Evolutionary conservation across 1,140 invertebrate genomes (phyloP), one percentile per base, ranked within the genome.

Genomic region (Diorhabda elongata): DNA sequence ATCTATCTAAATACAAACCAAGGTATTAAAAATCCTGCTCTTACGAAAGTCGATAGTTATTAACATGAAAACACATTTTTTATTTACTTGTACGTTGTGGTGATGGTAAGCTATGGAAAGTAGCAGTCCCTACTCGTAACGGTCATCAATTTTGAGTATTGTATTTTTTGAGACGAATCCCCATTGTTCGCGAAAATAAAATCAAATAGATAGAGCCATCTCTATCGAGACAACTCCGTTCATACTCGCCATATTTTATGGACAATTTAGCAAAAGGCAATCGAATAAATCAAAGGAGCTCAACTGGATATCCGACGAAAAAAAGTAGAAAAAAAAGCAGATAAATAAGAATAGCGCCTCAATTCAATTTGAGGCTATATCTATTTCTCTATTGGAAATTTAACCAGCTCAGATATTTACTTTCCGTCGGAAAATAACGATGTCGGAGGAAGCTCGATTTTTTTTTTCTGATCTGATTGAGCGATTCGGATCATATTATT

Each of bases 321-420:
- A 52, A 52, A 52, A n/a, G 2, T 6, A n/a, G n/a, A 52, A 52
- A 52, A 52, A n/a, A 52, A n/a, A 6, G 47, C 47, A 52, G 47
- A 52, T 52, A 52, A 52, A 52, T 52, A 52, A 52, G 47, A 52
- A 52, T 52, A 52, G 47, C 47, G 47, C 47, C 47, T 52, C 47
- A n/a, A 52, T 52, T 52, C 47, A 52, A 52, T 52, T 52, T 52
- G 47, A 52, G n/a, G 47, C 47, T n/a, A 52, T 52, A 52, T 52
- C 47, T 52, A 52, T 52, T 52, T 52, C 47, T 52, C 47, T 52
- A 52, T 52, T 52, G 47, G 47, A 52, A 52, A 52, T 52, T 52
- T 52, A 52, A 52, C 47, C 47, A 52, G n/a, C 47, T 52, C 47
- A 8, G 47, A 52, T 26, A 26, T 26, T 26, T 26, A 26, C 26